phyloP scores from a whole-genome alignment of 1,140 invertebrate species.

The Psix sp. region DNA sequence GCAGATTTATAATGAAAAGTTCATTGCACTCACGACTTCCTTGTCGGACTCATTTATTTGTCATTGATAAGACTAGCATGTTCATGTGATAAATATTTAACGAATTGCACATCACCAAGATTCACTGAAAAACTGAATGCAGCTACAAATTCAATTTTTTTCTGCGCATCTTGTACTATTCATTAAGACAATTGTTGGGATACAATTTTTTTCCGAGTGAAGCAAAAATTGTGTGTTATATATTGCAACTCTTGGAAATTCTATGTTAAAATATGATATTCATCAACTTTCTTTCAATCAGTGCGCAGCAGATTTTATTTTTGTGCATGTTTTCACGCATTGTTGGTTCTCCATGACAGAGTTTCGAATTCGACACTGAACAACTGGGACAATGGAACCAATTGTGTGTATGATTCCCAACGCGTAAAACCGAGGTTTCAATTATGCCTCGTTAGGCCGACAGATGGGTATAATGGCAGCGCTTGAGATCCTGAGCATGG shows the following conservation, averaged over 20 bases:
- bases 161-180: no score
- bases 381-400: constrained; percentile 62
- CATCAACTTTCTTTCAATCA: constrained; percentile 44
- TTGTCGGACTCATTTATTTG: constrained; percentile 16
- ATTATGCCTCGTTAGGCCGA: constrained; percentile 62
- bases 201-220: no score
- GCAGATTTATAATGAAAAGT: neutral
- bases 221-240: no score
- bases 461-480: constrained; percentile 61
- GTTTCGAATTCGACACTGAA: constrained; percentile 23
- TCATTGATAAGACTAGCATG: constrained; percentile 38
- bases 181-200: no score
- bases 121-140: no score
- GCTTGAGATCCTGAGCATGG: constrained; percentile 19
- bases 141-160: no score
- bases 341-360: constrained; percentile 24
- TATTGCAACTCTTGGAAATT: no score
- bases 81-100: constrained; percentile 30
- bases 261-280: no score
- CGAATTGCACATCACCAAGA: no score
- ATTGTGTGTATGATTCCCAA: constrained; percentile 58
- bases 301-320: constrained; percentile 34
- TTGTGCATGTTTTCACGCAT: constrained; percentile 39
- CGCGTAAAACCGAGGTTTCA: constrained; percentile 65
- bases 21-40: constrained; percentile 10